phyloP scores from a whole-genome alignment of 2,113 vertebrate species.

The mouse (Mus musculus) region DNA sequence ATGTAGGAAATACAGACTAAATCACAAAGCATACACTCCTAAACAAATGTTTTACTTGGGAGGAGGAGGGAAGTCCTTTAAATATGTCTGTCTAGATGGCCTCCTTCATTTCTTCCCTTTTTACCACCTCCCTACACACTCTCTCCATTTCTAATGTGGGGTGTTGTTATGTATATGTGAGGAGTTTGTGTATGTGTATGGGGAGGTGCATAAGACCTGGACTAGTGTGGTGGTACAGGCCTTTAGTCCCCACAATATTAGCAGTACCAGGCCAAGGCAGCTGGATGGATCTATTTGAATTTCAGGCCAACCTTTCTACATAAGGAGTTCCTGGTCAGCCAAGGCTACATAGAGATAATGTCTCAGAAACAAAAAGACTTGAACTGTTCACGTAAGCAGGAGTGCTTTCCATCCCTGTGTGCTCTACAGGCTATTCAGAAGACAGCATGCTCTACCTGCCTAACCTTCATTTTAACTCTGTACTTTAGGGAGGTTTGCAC shows the following conservation, averaged over 20 bases:
- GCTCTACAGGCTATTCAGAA: neutral
- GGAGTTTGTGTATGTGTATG: neutral
- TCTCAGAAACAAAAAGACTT: neutral
- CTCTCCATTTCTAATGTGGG: neutral
- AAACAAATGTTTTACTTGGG: neutral
- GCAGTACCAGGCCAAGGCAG: neutral
- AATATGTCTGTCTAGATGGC: neutral
- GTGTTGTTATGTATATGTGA: neutral
- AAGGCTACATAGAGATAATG: neutral
- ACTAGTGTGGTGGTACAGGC: neutral
- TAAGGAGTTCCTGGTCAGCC: neutral
- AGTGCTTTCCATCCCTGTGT: slow-evolving; percentile 12
- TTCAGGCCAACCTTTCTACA: neutral
- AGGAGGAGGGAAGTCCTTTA: neutral
- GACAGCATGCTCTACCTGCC: neutral
- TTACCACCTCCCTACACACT: neutral
- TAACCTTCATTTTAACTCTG: neutral
- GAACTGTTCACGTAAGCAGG: slow-evolving; percentile 7
- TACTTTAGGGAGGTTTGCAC: neutral
- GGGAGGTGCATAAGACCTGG: neutral
- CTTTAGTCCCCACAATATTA: neutral
- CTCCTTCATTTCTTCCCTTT: neutral
- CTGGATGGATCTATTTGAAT: neutral
- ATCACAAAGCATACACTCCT: slow-evolving; percentile 24
- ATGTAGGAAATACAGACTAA: neutral